Base-by-base conservation (phyloP, 2,113 vertebrate genomes). In the Callaeas wilsoni region DNA sequence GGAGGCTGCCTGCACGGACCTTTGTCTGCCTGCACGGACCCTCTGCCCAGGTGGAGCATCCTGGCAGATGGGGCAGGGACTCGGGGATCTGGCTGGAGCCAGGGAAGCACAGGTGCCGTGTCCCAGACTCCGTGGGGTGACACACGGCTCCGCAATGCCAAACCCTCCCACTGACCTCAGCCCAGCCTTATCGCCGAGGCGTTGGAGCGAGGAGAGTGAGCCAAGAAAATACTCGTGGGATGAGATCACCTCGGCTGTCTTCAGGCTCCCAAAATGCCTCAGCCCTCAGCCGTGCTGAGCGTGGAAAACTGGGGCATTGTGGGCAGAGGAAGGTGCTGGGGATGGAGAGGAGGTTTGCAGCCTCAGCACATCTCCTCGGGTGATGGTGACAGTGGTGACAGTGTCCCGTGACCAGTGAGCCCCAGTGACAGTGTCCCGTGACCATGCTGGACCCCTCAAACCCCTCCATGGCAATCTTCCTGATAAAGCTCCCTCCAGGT, bases 171-270 rank as follows among this genome's bases (percentile, higher is more conserved):
- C 83, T 96, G 93, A 94, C 76, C 87, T 94, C 90, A 92, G 4
- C 60, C 5, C 20, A 84, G 93, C 91, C 84, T 95, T 93, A 94
- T 95, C 87, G 32, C 41, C 19, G 12, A 91, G 94, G 97, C 56
- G 70, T 69, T 89, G 89, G 77, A 85, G 85, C 21, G 2, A 26
- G 75, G 69, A 65, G 41, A 93, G 49, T 6, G 69, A 93, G 95
- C 84, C 93, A 96, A 79, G 91, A 96, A 95, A 97, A 96, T 96
- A 59, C 89, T 92, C 80, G 4, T 1, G 15, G 88, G 62, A 75
- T 94, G 93, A 97, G 95, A 76, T 97, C 92, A 96, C 89, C 93
- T 84, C 9, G 13, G 71, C 78, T 80, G 87, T 59, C 93, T 74
- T 59, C 4, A 4, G 5, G 74, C 74, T 91, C 63, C 47, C 73